phyloP scores from a whole-genome alignment of 2,113 vertebrate species.

The Calidris pugnax region DNA sequence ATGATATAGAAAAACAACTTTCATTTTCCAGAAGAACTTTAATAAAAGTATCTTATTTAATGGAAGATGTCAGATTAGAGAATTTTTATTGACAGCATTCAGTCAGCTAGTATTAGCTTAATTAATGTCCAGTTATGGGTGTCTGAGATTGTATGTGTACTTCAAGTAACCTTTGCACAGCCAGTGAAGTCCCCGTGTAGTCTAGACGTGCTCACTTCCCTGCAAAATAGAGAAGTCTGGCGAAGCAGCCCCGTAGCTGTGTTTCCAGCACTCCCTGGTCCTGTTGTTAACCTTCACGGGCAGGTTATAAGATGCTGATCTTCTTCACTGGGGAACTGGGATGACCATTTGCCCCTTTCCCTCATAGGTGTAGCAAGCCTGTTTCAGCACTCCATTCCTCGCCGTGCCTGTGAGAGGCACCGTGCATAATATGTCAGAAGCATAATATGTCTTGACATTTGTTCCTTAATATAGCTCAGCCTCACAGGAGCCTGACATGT shows the following conservation, averaged over 20 bases:
- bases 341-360: not conserved
- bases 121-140: not conserved
- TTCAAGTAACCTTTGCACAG: not conserved
- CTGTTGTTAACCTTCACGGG: rapidly evolving
- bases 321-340: not conserved
- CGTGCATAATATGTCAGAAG: not conserved
- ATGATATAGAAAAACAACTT: not conserved
- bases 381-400: not conserved
- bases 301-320: not conserved
- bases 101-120: not conserved
- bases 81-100: not conserved
- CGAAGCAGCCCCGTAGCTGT: rapidly evolving
- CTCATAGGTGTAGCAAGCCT: not conserved
- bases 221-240: not conserved
- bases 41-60: not conserved
- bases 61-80: not conserved
- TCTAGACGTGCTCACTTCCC: not conserved
- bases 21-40: not conserved
- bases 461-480: constrained; percentile 1
- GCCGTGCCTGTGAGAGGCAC: not conserved
- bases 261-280: not conserved
- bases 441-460: not conserved
- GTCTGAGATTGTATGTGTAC: not conserved
- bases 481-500: not conserved
- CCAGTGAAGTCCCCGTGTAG: not conserved